A percentile compares a stretch with the other conserved stretches of the same genome.
Evolutionary conservation across 2,888 invertebrate genomes (phyloP).

Genomic region (Yponomeuta malinellus): DNA sequence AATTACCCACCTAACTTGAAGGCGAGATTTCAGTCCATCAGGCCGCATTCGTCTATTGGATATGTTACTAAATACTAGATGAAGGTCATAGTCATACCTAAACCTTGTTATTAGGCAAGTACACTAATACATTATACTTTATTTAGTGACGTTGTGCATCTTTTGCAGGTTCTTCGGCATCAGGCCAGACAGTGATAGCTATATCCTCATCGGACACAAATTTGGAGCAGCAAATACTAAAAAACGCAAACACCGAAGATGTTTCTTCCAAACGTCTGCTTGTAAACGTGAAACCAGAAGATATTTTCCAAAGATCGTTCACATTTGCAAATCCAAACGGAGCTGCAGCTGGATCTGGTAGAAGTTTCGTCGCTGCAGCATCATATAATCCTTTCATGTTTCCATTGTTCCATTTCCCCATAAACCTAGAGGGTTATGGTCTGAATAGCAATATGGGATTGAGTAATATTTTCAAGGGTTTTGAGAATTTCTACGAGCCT

Average conservation of each 20-base stretch:
- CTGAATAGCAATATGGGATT: constrained; percentile 25
- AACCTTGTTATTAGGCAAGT: too few species aligned
- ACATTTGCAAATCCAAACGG: constrained; percentile 36
- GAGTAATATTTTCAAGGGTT: constrained; percentile 39
- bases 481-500: constrained; percentile 41
- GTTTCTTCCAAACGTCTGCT: neutral
- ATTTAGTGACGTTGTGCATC: neutral
- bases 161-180: neutral
- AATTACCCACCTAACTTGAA: too few species aligned
- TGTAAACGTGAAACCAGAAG: constrained; percentile 17
- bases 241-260: neutral
- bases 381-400: constrained; percentile 34
- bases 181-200: constrained; percentile 42
- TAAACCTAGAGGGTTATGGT: constrained; percentile 34
- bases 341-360: constrained; percentile 35
- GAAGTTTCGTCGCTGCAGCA: constrained; percentile 38
- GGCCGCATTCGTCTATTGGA: too few species aligned
- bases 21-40: too few species aligned
- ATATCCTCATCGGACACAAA: constrained; percentile 49
- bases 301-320: constrained; percentile 31
- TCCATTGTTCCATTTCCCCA: constrained; percentile 39
- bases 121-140: neutral
- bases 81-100: too few species aligned
- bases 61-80: too few species aligned
- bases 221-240: constrained; percentile 33